Base-by-base conservation (phyloP, 1,140 invertebrate species). In the Drusus annulatus region DNA sequence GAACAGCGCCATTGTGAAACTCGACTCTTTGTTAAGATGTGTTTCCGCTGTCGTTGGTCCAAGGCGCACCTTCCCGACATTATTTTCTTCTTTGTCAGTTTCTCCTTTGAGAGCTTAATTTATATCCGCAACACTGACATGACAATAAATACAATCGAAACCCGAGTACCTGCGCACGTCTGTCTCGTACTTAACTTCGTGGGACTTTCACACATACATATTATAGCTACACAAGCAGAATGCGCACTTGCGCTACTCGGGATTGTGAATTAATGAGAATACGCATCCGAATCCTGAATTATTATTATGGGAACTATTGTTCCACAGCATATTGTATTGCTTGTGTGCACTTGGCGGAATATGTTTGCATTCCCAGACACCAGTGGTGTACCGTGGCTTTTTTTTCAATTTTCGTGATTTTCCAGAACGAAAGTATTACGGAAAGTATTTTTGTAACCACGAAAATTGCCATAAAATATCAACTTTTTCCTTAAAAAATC, bases 91-190 rank as follows among this genome's bases (percentile, higher is more conserved):
- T 69, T 65, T 65, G 62, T 65, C 62, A 65, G 51, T 74, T 74
- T 21, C 45, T 19, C 28, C 21, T 54, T 45, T 52, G 45, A 77
- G 36, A 25, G 60, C 76, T 77, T 23, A 77, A 77, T 77, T 77
- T 65, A 77, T 77, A 50, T 75, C 73, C 52, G 19, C 13, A 56
- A 17, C 52, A 8, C n/a, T 54, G 73, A 75, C 74, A 63, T 17
- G 60, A 76, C 76, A 68, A 77, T 77, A 77, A 63, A 77, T 77
- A 65, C 15, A 77, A 60, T 62, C 31, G 23, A 2, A 28, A 62
- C 17, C 28, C 74, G 5, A 56, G 23, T 36, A 36, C n/a, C n/a
- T n/a, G n/a, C n/a, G n/a, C n/a, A n/a, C n/a, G n/a, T n/a, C n/a
- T n/a, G n/a, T n/a, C n/a, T n/a, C 5, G 31, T 36, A 36, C 31